Evolutionary conservation across 2,888 invertebrate species (phyloP), one percentile per base, ranked within the genome.

Genomic region (Cosmia pyralina): DNA sequence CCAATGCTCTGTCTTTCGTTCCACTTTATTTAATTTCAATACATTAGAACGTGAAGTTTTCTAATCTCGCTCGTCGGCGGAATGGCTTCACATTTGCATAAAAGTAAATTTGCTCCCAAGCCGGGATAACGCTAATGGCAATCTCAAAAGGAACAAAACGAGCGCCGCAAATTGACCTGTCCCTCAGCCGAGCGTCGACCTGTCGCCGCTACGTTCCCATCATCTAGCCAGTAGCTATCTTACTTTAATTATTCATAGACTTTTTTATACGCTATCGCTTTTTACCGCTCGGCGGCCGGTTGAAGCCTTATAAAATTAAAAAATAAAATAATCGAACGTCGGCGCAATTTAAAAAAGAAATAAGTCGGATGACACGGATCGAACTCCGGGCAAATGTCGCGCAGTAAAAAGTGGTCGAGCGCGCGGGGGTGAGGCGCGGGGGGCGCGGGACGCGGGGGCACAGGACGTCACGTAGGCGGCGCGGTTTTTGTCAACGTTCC

Each of bases 351-450:
- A 94, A 95, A 96, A 96, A 95, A 96, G 95, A 94, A 95, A 95
- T 95, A 95, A 94, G 96, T 95, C 95, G 94, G 95, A 95, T 96
- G 96, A 96, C 96, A 96, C 94, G 96, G 96, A 95, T 95, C 96
- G 96, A 96, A 96, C 96, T 96, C 96, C 94, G 96, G 96, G 96
- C 96, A 96, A 96, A 96, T 96, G 96, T 96, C 96, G 96, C 96
- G 94, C 94, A 92, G 93, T 96, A 96, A 96, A 96, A 96, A 96
- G 95, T 95, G 94, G 96, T 96, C 94, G 92, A 91, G 91, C 92
- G 84, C 82, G 81, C 84, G 84, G 71, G 74, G 81, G 77, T 4
- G 66, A 74, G 81, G 82, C 67, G 78, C 55, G 86, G 78, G 65
- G 81, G 34, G 58, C 72, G 80, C 76, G 66, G 77, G 83, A 75